Evolutionary conservation across 2,113 vertebrate genomes (phyloP).

Genomic region (Eulemur macaco): DNA sequence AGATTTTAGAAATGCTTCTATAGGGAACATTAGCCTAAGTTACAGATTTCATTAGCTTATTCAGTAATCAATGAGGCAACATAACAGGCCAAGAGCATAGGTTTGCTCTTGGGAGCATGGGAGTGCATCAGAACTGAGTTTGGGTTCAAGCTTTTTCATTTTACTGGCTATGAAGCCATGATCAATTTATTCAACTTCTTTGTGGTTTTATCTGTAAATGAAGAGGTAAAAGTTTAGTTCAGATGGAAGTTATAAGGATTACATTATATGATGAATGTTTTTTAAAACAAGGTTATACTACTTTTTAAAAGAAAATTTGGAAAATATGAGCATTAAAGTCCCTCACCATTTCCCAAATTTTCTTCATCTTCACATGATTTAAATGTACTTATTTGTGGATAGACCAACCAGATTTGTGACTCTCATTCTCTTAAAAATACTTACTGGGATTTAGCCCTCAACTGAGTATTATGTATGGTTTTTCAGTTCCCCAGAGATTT

Average conservation of each 20-base stretch:
- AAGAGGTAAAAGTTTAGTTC: neutral
- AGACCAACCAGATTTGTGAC: neutral
- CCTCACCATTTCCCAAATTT: neutral
- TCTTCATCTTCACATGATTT: neutral
- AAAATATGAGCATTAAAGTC: neutral
- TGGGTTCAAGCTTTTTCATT: neutral
- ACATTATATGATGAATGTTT: neutral
- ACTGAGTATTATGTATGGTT: neutral
- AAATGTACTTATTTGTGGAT: neutral
- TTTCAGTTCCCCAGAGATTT: conserved; percentile 36
- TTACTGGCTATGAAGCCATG: neutral
- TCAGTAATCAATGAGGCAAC: neutral
- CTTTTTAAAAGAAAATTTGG: neutral
- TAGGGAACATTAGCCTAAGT: neutral
- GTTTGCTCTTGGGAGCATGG: neutral
- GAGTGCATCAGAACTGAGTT: neutral
- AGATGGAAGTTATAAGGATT: neutral
- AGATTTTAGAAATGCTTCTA: neutral
- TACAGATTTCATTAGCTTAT: neutral
- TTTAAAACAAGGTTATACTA: neutral
- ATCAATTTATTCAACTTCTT: neutral
- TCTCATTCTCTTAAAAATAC: neutral
- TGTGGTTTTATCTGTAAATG: conserved; percentile 2
- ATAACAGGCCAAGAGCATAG: neutral
- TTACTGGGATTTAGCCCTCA: neutral